phyloP scores from a whole-genome alignment of 2,113 vertebrate species.

The Litocranius walleri region DNA sequence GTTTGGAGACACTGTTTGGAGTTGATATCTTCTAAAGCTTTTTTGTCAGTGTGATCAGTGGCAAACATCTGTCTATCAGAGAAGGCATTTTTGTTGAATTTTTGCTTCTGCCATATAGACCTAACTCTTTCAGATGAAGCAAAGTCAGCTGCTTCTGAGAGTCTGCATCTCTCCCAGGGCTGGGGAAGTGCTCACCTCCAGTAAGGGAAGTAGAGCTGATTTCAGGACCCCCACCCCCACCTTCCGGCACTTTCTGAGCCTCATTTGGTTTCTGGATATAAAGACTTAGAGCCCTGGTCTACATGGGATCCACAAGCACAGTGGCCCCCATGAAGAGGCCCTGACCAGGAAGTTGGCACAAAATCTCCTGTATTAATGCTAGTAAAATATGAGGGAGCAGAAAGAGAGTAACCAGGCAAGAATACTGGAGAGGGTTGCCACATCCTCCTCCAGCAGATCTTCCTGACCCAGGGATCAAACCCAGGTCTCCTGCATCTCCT shows the following conservation, averaged over 20 bases:
- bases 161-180: neutral
- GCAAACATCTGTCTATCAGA: neutral
- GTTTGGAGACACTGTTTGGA: neutral
- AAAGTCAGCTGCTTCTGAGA: constrained; percentile 23
- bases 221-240: neutral
- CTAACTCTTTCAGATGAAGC: constrained; percentile 11
- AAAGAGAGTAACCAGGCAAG: neutral
- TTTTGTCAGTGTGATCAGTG: neutral
- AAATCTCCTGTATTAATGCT: neutral
- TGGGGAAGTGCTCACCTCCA: neutral
- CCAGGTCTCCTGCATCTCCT: neutral
- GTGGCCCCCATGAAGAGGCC: neutral
- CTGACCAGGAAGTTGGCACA: neutral
- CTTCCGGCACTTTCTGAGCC: neutral
- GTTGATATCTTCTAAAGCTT: neutral
- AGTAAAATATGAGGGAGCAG: neutral
- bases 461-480: neutral
- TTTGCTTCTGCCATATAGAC: neutral
- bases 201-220: constrained; percentile 13
- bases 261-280: neutral
- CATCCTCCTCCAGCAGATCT: neutral
- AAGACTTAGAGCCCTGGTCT: neutral
- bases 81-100: neutral
- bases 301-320: neutral
- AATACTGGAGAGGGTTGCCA: neutral